Evolutionary conservation across 2,113 vertebrate species (phyloP), one percentile per base, ranked within the genome.

Genomic region (Dendropsophus ebraccatus): DNA sequence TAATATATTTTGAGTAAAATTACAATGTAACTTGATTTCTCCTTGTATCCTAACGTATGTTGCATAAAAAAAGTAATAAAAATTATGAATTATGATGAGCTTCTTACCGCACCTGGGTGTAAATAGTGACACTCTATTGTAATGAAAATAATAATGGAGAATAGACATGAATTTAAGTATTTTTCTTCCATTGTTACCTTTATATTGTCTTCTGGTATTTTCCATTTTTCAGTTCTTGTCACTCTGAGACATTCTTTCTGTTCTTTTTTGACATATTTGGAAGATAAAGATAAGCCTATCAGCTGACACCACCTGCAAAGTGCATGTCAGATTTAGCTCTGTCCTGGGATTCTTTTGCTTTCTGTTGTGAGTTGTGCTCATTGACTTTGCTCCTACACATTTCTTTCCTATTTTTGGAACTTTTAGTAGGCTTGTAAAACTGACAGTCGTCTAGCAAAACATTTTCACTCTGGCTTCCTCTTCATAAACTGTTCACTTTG

Each of bases 261-360:
- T 37, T 86, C 37, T 80, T 60, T n/a, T 21, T 87, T 87, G 85
- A 87, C 85, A 81, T 87, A 60, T 87, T 87, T 81, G 78, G 37
- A 74, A 74, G 67, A 74, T 73, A 81, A 81, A 87, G 85, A 87
- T 81, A 87, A 74, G 77, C 67, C 76, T 81, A 87, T 87, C 85
- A 60, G 69, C 54, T 74, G 67, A 81, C 78, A 87, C 85, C 69
- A 87, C 85, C 78, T 81, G 85, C 69, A 87, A 85, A 81, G 85
- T 81, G 69, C 78, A 81, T 87, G 85, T 81, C 85, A 87, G 77
- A 74, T 87, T 81, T 74, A 74, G 69, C 67, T 81, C 77, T 81
- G 78, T 74, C 77, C 78, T 87, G 85, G 85, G 85, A 87, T 87
- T 87, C 62, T 81, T 62, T 69, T 74, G 67, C 69, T 79, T 81